Base-by-base conservation (phyloP, 2,113 vertebrate species). In the Tursiops truncatus region DNA sequence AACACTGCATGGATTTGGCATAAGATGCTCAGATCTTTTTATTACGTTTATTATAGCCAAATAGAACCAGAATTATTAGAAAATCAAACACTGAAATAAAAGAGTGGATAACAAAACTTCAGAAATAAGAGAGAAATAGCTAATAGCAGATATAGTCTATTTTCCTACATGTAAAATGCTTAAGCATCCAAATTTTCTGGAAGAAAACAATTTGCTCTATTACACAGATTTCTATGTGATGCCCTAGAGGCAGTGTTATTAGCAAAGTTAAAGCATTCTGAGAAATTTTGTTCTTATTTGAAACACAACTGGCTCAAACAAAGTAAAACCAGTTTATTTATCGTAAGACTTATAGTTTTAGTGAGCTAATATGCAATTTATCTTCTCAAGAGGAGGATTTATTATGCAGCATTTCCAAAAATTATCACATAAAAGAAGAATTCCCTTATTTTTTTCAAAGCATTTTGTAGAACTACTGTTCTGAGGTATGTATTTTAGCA, bases 281-380 rank as follows among this genome's bases (percentile, higher is more conserved):
- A 92, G 47, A 68, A 95, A 91, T 17, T 21, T 53, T 94, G 17
- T 26, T 82, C 28, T 91, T 85, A 95, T 77, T 91, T 94, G 62
- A 94, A 95, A 70, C 18, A 82, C 17, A 82, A 74, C 23, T 68
- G 21, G 20, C 26, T 84, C 44, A 89, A 47, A 81, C 44, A 89
- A 47, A 86, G 10, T 76, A 58, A 79, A 84, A 73, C 3, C 14
- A 23, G 9, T 70, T 76, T 77, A 47, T 80, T 90, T 93, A 38
- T 23, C 28, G 12, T 56, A 86, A 14, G 21, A 73, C 12, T 38
- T 90, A 68, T 47, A 67, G 21, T 74, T 94, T 95, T 73, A 79
- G 74, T 90, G 74, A 87, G 20, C 21, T 77, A 41, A 53, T 71
- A 92, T 31, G 10, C 25, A 81, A 44, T 85, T 85, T 89, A 15